A percentile compares a stretch with the other conserved stretches of the same genome.
Evolutionary conservation across 2,797 vertebrate species (phyloP).

Genomic region (Diglossa cyanea): DNA sequence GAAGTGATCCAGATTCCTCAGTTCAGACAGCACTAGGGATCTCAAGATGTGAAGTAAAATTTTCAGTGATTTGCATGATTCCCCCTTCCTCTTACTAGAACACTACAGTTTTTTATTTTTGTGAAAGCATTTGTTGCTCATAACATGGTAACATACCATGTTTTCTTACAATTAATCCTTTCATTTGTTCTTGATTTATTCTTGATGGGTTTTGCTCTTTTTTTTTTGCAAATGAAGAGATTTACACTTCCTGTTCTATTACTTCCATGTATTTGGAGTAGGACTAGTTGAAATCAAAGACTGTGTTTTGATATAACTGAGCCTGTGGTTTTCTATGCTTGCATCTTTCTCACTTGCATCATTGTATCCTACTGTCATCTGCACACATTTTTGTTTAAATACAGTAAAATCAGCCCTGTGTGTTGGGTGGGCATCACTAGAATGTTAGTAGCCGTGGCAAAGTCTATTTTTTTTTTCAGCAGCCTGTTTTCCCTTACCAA

Average conservation of each 20-base stretch:
- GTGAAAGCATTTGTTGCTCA: background rate
- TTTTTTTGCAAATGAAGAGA: background rate
- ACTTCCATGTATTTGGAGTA: background rate
- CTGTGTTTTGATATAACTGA: background rate
- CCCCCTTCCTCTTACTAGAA: background rate
- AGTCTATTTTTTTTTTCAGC: background rate
- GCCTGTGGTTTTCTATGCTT: background rate
- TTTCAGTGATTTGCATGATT: background rate
- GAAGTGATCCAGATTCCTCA: background rate
- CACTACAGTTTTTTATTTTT: background rate
- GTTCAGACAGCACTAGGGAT: background rate
- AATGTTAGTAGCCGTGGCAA: background rate
- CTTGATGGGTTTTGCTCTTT: background rate
- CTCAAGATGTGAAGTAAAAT: background rate
- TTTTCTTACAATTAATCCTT: background rate
- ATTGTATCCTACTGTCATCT: background rate
- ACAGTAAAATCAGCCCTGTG: background rate
- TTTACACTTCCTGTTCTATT: background rate
- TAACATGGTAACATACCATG: background rate
- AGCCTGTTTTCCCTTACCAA: background rate
- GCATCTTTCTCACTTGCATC: background rate
- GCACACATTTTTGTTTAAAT: background rate
- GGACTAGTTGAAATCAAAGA: background rate
- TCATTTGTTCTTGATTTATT: background rate
- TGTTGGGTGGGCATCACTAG: background rate